These are phyloP conservation scores for Selene dorsalis DNA, from an alignment of 2,797 vertebrate species.

Conservation along the genomic window DNA sequence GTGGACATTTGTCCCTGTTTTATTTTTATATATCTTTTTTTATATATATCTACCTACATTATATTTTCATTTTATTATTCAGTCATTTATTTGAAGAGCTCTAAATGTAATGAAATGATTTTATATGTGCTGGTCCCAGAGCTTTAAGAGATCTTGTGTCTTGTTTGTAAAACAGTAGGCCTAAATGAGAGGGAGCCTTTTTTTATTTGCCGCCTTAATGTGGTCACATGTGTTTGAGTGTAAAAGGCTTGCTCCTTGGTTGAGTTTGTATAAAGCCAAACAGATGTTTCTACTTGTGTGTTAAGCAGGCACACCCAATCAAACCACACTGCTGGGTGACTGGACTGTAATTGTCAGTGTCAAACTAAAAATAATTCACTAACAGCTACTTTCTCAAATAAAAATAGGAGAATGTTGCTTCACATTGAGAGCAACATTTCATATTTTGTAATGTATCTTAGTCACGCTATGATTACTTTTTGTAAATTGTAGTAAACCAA, in stretches of 20 bases:
- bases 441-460: constrained; percentile 32
- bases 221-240: constrained; percentile 73
- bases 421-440: constrained; percentile 29
- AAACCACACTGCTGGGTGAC: constrained; percentile 80
- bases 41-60: not conserved
- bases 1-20: not conserved
- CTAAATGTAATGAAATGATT: not conserved
- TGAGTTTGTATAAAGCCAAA: constrained; percentile 72
- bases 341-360: constrained; percentile 78
- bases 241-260: constrained; percentile 62
- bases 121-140: not conserved
- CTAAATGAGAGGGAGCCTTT: constrained; percentile 45
- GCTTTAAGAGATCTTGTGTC: constrained; percentile 9
- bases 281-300: constrained; percentile 84
- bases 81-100: not conserved
- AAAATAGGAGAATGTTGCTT: constrained; percentile 57
- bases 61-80: not conserved
- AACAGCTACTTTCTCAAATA: constrained; percentile 62
- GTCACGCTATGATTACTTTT: not conserved
- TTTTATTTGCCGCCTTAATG: constrained; percentile 77
- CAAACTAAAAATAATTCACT: constrained; percentile 76
- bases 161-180: constrained; percentile 43
- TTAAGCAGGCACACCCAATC: constrained; percentile 81
- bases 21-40: not conserved
- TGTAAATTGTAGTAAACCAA: not conserved